Base-by-base conservation (phyloP, 2,888 invertebrate species). In the Cosmopolites sordidus region DNA sequence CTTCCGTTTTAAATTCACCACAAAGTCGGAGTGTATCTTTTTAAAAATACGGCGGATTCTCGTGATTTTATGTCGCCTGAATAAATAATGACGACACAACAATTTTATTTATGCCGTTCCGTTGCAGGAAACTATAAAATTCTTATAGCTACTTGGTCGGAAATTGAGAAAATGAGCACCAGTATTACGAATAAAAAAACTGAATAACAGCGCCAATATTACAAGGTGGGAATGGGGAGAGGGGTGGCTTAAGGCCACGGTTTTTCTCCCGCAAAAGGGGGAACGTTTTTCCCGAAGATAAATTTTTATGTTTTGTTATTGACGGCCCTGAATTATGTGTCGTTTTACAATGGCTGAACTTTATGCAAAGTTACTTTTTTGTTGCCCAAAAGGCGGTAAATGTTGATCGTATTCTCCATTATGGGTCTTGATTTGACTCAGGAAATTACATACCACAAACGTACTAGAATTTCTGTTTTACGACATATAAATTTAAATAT, bases 41-140 rank as follows among this genome's bases (percentile, higher is more conserved):
- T 11, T 4, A 12, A 33, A 33, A 33, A 33, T 33, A 33, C 33
- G 33, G 33, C 33, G 33, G 5, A 33, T 33, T 33, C 11, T 12
- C 33, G 3, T 33, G 33, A 33, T 33, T 33, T 33, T 33, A 33
- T 11, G 33, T n/a, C 33, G 33, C 33, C 33, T 33, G 33, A 33
- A 33, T 33, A 33, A 33, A 33, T 33, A 33, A 33, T 33, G 11
- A 33, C 33, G 12, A 12, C 33, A 33, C 33, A 33, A 33, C 33
- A 33, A 33, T 33, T 33, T 33, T 33, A 33, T 33, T 33, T 33
- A 33, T 33, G 12, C 12, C 33, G 33, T 33, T 33, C 33, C 33
- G 33, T 33, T 33, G 33, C 33, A 33, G 33, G 12, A 33, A 33
- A 33, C 33, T 33, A 33, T 33, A 33, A 33, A 33, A 33, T 33